Conservation (phyloP, 2,797 vertebrate genomes). For the Catostomus latipinnis region DNA sequence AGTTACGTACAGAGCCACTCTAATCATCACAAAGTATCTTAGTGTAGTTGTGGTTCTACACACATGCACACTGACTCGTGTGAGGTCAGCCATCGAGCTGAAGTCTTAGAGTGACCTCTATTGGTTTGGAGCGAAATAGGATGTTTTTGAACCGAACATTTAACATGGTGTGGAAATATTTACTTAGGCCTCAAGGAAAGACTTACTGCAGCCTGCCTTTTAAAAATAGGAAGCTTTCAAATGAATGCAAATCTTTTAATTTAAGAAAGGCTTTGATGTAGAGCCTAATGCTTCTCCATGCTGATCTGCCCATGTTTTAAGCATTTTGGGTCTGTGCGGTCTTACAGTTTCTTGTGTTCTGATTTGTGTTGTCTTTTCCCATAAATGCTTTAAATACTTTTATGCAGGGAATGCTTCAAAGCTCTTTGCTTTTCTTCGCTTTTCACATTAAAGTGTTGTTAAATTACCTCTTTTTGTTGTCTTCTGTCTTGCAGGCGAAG, state of each 20-base stretch:
- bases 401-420: not conserved
- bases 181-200: conserved; percentile 19
- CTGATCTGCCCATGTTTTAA: not conserved
- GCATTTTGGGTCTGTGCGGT: not conserved
- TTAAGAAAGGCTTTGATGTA: conserved; percentile 11
- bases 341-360: not conserved
- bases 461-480: conserved; percentile 2
- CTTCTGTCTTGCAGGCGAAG: conserved; percentile 83
- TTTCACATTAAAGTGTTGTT: not conserved
- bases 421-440: not conserved
- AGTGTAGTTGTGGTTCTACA: not conserved
- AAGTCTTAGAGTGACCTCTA: conserved; percentile 77
- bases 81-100: conserved; percentile 6
- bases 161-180: conserved; percentile 22
- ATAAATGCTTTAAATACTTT: not conserved
- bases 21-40: conserved; percentile 16
- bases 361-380: not conserved
- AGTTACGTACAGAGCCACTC: conserved; percentile 11
- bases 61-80: not conserved
- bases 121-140: conserved; percentile 66
- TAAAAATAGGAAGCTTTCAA: conserved; percentile 13
- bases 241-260: conserved; percentile 11
- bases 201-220: not conserved
- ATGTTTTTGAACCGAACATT: not conserved
- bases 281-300: not conserved